phyloP scores from a whole-genome alignment of 2,888 invertebrate genomes.

The Busseola fusca region DNA sequence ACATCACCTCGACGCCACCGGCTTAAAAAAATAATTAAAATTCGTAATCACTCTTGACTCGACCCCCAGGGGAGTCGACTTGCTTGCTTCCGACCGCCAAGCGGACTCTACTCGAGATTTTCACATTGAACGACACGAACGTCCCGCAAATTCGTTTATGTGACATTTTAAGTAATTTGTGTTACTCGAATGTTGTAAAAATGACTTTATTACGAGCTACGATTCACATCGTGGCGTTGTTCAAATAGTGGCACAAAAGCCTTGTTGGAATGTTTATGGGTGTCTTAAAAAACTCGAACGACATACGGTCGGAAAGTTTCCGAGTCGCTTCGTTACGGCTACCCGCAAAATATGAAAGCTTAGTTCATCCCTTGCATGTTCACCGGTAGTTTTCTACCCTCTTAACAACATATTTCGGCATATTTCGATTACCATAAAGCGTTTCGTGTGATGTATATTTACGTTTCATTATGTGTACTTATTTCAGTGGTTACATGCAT shows the following conservation, averaged over 20 bases:
- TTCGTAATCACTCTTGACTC: slow-evolving; percentile 89
- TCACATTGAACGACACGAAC: slow-evolving; percentile 70
- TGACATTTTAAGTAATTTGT: slow-evolving; percentile 74
- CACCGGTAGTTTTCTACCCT: slow-evolving; percentile 86
- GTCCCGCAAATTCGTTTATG: slow-evolving; percentile 75
- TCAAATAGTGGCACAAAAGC: slow-evolving; percentile 79
- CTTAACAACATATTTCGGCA: slow-evolving; percentile 89
- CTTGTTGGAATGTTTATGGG: slow-evolving; percentile 82
- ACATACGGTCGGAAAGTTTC: slow-evolving; percentile 82
- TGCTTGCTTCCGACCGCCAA: slow-evolving; percentile 77
- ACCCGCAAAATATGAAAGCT: slow-evolving; percentile 85
- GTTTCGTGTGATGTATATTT: slow-evolving; percentile 86
- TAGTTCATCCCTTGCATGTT: slow-evolving; percentile 88
- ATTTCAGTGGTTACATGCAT: slow-evolving; percentile 75
- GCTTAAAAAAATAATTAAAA: slow-evolving; percentile 90
- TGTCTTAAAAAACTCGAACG: slow-evolving; percentile 81
- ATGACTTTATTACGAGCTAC: slow-evolving; percentile 78
- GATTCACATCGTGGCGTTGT: slow-evolving; percentile 71
- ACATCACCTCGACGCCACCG: slow-evolving; percentile 88
- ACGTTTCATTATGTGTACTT: slow-evolving; percentile 80
- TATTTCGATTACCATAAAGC: slow-evolving; percentile 89
- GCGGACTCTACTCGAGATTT: slow-evolving; percentile 65
- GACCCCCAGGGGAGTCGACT: slow-evolving; percentile 74
- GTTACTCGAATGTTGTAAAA: slow-evolving; percentile 76
- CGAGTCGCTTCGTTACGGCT: slow-evolving; percentile 80